A percentile compares a stretch with the other conserved stretches of the same genome.
Conservation (phyloP, 2,113 vertebrate genomes). For the Lampris megalopsis region DNA sequence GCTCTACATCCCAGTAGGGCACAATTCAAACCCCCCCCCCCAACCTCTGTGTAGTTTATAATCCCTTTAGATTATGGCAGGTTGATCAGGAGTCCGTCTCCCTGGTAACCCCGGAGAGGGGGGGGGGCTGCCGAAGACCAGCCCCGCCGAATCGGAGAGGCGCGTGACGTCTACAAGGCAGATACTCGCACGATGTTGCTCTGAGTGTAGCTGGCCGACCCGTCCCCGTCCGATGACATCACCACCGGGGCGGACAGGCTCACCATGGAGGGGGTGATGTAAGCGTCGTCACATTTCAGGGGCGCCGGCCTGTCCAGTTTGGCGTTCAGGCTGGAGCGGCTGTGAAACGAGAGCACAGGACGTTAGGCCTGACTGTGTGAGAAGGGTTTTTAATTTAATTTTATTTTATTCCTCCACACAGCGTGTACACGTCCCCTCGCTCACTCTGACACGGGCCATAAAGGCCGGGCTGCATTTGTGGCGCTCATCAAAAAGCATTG, state of each 20-base stretch:
- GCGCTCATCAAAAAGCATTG: too few species aligned
- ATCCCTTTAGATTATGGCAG: slow-evolving; percentile 79
- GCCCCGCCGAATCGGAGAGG: slow-evolving; percentile 60
- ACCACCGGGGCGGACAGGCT: slow-evolving; percentile 92
- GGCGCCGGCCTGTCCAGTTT: slow-evolving; percentile 93
- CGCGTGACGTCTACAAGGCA: slow-evolving; percentile 89
- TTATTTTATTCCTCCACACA: slow-evolving; percentile 19
- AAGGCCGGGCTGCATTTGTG: background rate
- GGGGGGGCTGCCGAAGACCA: slow-evolving; percentile 58
- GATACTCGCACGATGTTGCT: slow-evolving; percentile 98
- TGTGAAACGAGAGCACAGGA: slow-evolving; percentile 64
- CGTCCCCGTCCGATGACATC: slow-evolving; percentile 89
- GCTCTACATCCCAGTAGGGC: slow-evolving; percentile 78
- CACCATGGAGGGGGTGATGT: slow-evolving; percentile 97
- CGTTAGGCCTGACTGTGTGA: slow-evolving; percentile 38
- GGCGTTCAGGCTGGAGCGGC: slow-evolving; percentile 97
- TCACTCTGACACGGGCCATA: background rate
- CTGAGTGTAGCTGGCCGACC: slow-evolving; percentile 89
- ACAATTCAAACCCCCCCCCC: slow-evolving; percentile 60
- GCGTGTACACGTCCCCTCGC: slow-evolving; percentile 1
- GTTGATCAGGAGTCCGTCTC: slow-evolving; percentile 79
- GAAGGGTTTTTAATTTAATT: background rate
- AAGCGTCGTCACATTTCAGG: slow-evolving; percentile 95
- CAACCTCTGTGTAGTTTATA: slow-evolving; percentile 62
- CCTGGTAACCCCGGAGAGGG: slow-evolving; percentile 53